Base-by-base conservation (phyloP, 92 coral and sea anemone species). In the Palythoa heliodiscus region DNA sequence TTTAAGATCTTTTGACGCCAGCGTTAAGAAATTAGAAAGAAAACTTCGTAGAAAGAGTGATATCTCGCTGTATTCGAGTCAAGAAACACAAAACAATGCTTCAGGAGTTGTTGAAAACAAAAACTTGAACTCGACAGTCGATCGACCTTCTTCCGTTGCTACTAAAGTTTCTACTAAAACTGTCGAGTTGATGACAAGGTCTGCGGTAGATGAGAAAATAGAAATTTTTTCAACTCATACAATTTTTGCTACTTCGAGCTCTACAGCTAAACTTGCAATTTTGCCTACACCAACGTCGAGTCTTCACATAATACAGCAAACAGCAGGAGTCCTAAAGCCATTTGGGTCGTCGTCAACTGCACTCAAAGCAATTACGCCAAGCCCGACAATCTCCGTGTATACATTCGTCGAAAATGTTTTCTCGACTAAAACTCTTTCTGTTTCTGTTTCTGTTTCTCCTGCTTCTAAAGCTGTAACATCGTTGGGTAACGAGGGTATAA, bases 21-120 rank as follows among this genome's bases (percentile, higher is more conserved):
- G 37, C 2, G 84, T 80, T 47, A 48, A 80, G 22, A 80, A 53
- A 80, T 67, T 80, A 29, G 70, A 80, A 52, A 47, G 22, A 2
- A 80, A 66, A 43, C 58, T 64, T 0, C 58, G 70, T n/a, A 48
- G 61, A 22, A 25, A 70, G 40, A 43, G 22, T 48, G n/a, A 14
- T 12, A 63, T 64, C 57, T 14, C 14, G 24, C 25, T 80, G 16
- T 80, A 80, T 25, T 64, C 73, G 13, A 48, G 57, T 29, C 24
- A 80, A 37, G 35, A 79, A 43, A 22, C 19, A 11, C 57, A 78
- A 19, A 52, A 52, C 20, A 60, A 60, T 19, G 50, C 39, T 35
- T 57, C 83, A 0, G 58, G 60, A 12, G 71, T 79, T 38, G 63
- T 40, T 63, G 73, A 47, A 13, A 63, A 80, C 43, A 22, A 80